Evolutionary conservation across 2,888 invertebrate genomes (phyloP).

Genomic region (Chaitophorus viminalis): DNA sequence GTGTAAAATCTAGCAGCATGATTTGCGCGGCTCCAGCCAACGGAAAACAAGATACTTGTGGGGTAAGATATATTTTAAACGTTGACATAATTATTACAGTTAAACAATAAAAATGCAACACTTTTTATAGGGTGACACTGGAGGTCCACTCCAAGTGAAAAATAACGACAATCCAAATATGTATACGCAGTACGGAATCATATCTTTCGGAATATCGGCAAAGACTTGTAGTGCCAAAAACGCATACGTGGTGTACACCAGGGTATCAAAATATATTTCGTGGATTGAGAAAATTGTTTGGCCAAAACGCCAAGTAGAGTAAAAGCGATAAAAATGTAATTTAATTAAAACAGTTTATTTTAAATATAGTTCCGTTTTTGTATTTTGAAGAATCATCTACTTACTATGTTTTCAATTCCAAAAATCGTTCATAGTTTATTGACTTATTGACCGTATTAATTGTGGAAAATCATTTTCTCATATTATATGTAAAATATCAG

Average conservation of each 20-base stretch:
- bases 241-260: constrained; percentile 73
- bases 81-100: too few relatives aligned
- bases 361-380: too few relatives aligned
- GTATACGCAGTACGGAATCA: constrained; percentile 70
- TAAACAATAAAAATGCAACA: too few relatives aligned
- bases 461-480: too few relatives aligned
- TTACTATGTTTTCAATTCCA: too few relatives aligned
- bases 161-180: constrained; percentile 67
- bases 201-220: constrained; percentile 69
- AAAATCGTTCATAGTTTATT: too few relatives aligned
- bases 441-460: too few relatives aligned
- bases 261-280: constrained; percentile 70
- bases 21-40: constrained; percentile 68
- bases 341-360: too few relatives aligned
- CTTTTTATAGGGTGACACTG: constrained; percentile 76
- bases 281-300: constrained; percentile 74
- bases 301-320: constrained; percentile 66
- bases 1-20: constrained; percentile 64
- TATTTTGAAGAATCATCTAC: too few relatives aligned
- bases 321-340: too few relatives aligned
- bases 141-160: constrained; percentile 73
- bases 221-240: constrained; percentile 68
- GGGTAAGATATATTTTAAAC: constrained; percentile 28
- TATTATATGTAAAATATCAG: too few relatives aligned
- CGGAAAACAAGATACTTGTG: constrained; percentile 69